Base-by-base conservation (phyloP, 2,888 invertebrate genomes). In the Drosophila greeni region DNA sequence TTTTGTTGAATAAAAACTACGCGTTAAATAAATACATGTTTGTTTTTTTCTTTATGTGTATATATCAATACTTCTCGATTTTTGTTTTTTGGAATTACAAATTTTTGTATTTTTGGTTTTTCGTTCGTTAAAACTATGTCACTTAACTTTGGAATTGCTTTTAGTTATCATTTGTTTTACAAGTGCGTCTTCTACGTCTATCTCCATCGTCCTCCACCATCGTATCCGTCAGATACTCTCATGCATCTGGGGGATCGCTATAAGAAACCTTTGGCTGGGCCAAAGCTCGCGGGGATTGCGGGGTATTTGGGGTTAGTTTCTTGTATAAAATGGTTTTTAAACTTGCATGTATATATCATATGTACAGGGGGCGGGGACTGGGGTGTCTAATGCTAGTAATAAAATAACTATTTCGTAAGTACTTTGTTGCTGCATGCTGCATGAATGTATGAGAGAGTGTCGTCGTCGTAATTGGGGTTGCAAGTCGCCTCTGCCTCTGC, bases 101-200 rank as follows among this genome's bases (percentile, higher is more conserved):
- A 60, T 61, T 48, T 67, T 56, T 61, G 51, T 55, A 65, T 54
- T 55, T 72, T 64, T 55, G 23, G 36, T 68, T 65, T 71, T 69
- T 61, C 36, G 33, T 48, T 71, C 36, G 20, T 62, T 77, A 75
- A 80, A 82, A 76, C 79, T 80, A 82, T 80, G 79, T 80, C 80
- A 80, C 80, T 82, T 82, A 82, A 71, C 75, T 77, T 81, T 81
- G 83, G 74, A 85, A 86, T 85, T 86, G 85, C 84, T 84, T 85
- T 82, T 74, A 77, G 83, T 85, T 85, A 72, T 79, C 72, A 75
- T 74, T 84, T 80, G 73, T 82, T 82, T 79, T 81, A 76, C 82
- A 81, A 76, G 76, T 78, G 78, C 82, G 76, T 76, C 80, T 64
- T 76, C 76, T 60, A 61, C 76, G 20, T 57, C 58, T 42, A 29